phyloP scores from a whole-genome alignment of 2,113 vertebrate genomes.

The Oncorhynchus kisutch region DNA sequence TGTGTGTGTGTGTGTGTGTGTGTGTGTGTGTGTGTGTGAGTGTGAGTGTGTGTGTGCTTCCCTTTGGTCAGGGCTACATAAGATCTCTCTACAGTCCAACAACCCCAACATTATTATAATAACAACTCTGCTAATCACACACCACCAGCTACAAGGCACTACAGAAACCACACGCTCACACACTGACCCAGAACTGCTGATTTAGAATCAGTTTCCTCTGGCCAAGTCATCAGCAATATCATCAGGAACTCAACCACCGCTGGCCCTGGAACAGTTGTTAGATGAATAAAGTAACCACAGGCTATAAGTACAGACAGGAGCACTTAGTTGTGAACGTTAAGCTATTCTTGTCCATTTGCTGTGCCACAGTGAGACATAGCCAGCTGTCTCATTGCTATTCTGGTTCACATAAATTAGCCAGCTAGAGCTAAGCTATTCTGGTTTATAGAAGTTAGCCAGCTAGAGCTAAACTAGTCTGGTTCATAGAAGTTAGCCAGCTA shows the following conservation, averaged over 20 bases:
- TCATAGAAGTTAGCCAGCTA: no score
- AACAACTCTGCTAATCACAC: constrained; percentile 46
- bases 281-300: background rate
- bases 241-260: constrained; percentile 34
- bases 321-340: constrained; percentile 54
- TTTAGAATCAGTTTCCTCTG: constrained; percentile 51
- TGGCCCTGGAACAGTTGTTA: constrained; percentile 38
- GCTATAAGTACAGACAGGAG: constrained; percentile 5
- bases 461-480: no score
- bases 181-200: constrained; percentile 34
- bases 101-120: constrained; percentile 64
- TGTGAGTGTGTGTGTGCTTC: constrained; percentile 2
- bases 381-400: no score
- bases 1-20: background rate
- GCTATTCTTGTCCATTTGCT: constrained; percentile 6
- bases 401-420: no score
- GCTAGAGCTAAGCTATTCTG: no score
- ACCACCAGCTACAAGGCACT: constrained; percentile 38
- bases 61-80: constrained; percentile 2
- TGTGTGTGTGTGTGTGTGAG: constrained; percentile 53
- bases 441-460: no score
- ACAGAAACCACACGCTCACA: constrained; percentile 52
- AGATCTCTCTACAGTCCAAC: background rate
- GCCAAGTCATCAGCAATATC: constrained; percentile 27
- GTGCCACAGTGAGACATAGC: background rate